Evolutionary conservation across 2,888 invertebrate species (phyloP), one percentile per base, ranked within the genome.

Genomic region (Cephus spinipes): DNA sequence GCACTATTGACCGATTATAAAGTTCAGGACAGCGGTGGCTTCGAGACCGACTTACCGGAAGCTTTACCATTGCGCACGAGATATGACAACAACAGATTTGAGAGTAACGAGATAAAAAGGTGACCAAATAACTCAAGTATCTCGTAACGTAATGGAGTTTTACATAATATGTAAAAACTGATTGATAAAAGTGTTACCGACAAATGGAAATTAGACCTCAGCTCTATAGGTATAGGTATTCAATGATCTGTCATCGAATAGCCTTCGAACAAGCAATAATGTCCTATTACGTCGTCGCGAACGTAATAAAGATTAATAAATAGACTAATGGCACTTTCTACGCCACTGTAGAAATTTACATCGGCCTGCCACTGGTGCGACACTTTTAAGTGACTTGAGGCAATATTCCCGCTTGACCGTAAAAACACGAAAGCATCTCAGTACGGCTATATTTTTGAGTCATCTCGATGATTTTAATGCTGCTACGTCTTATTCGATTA

Each of bases 1-100:
- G 95, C 95, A 0, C 91, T 96, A 69, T 90, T 96, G 69, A 94
- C 95, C 3, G 96, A 96, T 90, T 95, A 94, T 88, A 94, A 94
- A 83, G 94, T 94, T 0, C 91, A 92, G 78, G 89, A 89, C 69
- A 85, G 93, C 3, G 93, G 93, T 0, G 94, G 94, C 74, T 93
- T 93, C 0, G 92, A 93, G 2, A 92, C 94, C 3, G 94, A 94
- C 69, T 92, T 94, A 73, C 92, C 93, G 0, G 92, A 93, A 0
- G 83, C 89, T 12, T 80, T 89, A 15, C 77, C 82, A 12, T 73
- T 87, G 35, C 86, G 87, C 12, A 85, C 80, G 71, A 84, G 84
- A 79, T 86, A 80, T 69, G 88, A 88, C 34, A 86, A 87, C 73
- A 85, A 84, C 78, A 83, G 85, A 75, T 89, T 84, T 74, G 88